Evolutionary conservation across 2,113 vertebrate species (phyloP).

Genomic region (Columbina picui): DNA sequence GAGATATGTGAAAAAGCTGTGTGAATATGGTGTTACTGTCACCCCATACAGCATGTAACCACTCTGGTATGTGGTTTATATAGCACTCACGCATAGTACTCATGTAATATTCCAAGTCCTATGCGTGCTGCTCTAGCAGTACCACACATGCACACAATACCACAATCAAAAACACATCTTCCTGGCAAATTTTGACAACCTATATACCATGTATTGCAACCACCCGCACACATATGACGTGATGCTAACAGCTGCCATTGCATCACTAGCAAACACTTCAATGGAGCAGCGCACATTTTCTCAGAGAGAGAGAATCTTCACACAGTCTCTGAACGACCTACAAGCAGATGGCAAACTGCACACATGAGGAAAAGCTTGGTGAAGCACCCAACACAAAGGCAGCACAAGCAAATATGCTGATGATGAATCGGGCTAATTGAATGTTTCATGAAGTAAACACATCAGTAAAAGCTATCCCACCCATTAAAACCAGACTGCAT

Average conservation of each 20-base stretch:
- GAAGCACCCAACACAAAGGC: conserved; percentile 47
- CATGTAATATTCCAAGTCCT: conserved; percentile 61
- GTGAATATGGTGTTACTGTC: conserved; percentile 65
- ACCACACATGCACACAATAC: conserved; percentile 70
- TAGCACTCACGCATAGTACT: conserved; percentile 64
- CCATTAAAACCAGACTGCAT: conserved; percentile 16
- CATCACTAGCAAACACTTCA: conserved; percentile 67
- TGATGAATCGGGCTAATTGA: conserved; percentile 52
- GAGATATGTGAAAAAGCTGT: conserved; percentile 61
- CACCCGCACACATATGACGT: conserved; percentile 68
- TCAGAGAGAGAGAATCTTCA: conserved; percentile 62
- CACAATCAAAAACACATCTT: conserved; percentile 73
- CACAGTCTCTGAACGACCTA: conserved; percentile 52
- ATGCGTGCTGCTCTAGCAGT: conserved; percentile 71
- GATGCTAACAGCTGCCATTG: conserved; percentile 71
- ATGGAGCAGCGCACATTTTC: conserved; percentile 58
- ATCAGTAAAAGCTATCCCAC: conserved; percentile 17
- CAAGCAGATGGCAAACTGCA: conserved; percentile 62
- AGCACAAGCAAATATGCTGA: background rate
- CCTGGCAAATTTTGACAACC: conserved; percentile 67
- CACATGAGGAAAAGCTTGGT: conserved; percentile 54
- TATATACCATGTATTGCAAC: conserved; percentile 68
- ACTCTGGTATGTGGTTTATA: conserved; percentile 68
- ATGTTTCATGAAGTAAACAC: conserved; percentile 49
- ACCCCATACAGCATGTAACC: conserved; percentile 70